Evolutionary conservation across 2,797 vertebrate species (phyloP).

Genomic region (Antennarius maculatus): DNA sequence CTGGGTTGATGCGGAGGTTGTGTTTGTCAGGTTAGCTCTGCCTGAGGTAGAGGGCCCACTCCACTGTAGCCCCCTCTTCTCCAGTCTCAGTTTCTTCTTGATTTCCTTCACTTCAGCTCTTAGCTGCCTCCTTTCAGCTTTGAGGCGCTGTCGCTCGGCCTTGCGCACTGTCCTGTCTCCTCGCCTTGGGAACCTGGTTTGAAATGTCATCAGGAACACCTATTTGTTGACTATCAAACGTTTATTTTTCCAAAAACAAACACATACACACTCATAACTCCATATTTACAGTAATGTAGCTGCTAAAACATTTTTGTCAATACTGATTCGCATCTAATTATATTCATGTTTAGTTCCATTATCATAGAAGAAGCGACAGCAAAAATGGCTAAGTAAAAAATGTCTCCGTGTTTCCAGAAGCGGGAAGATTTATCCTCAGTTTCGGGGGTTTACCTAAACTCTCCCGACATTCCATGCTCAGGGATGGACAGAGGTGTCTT

Average conservation of each 20-base stretch:
- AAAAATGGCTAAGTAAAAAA: slow-evolving; percentile 27
- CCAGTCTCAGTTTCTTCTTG: slow-evolving; percentile 96
- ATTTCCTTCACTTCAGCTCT: slow-evolving; percentile 97
- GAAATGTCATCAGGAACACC: slow-evolving; percentile 71
- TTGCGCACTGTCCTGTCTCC: slow-evolving; percentile 96
- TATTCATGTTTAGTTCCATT: slow-evolving; percentile 34
- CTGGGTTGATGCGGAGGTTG: slow-evolving; percentile 80
- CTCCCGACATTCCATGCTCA: slow-evolving; percentile 82
- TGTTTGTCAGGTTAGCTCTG: slow-evolving; percentile 74
- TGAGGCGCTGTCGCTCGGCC: slow-evolving; percentile 94
- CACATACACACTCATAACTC: slow-evolving; percentile 50
- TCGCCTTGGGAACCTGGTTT: slow-evolving; percentile 91
- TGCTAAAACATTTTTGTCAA: slow-evolving; percentile 28
- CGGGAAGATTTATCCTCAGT: slow-evolving; percentile 42
- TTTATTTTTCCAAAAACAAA: slow-evolving; percentile 59
- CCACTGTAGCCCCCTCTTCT: slow-evolving; percentile 93
- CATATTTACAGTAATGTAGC: slow-evolving; percentile 42
- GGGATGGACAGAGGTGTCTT: slow-evolving; percentile 88
- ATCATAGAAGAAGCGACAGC: slow-evolving; percentile 37
- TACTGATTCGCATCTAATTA: slow-evolving; percentile 37
- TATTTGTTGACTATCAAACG: slow-evolving; percentile 72
- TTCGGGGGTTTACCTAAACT: slow-evolving; percentile 78
- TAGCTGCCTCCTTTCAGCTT: slow-evolving; percentile 95
- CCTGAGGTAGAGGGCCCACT: slow-evolving; percentile 84
- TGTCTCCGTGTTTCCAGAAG: slow-evolving; percentile 30